Conservation (phyloP, 2,113 vertebrate genomes). For the human (Homo sapiens) region GRCh38 chr2:63000501-63001000, state of each 20-base stretch:
- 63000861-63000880: slow-evolving; percentile 23
- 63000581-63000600: no score
- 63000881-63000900: background rate
- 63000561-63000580: no score
- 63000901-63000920: slow-evolving; percentile 14
- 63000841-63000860: background rate
- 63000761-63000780: slow-evolving; percentile 31
- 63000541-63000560: no score
- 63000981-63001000: background rate
- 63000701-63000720: no score
- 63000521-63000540: no score
- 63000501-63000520: no score
- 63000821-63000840: background rate
- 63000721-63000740: background rate
- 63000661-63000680: no score
- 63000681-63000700: no score
- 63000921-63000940: slow-evolving; percentile 20
- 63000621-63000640: no score
- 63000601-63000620: no score
- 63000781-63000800: background rate
- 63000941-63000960: background rate
- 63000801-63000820: background rate
- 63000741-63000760: background rate
- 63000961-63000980: background rate
- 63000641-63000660: no score